phyloP scores from a whole-genome alignment of 2,888 invertebrate species.

The Nyleta sp. region DNA sequence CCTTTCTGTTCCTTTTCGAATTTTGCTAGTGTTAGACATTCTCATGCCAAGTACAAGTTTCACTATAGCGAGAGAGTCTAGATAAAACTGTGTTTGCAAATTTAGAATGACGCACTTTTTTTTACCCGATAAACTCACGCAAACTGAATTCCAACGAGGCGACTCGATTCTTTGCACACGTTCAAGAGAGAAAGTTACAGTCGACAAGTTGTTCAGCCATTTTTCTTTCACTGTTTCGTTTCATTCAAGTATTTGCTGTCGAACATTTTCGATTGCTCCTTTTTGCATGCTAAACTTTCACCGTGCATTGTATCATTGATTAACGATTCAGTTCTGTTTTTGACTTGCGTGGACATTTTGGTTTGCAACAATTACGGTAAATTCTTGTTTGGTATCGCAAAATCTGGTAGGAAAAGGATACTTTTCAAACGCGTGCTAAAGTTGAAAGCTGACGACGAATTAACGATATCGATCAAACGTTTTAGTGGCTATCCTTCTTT shows the following conservation, averaged over 20 bases:
- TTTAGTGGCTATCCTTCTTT: neutral
- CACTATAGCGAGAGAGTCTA: conserved; percentile 29
- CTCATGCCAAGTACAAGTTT: conserved; percentile 9
- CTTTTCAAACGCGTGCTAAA: too few relatives aligned
- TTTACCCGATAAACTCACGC: neutral
- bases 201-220: neutral
- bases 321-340: too few relatives aligned
- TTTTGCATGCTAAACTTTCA: too few relatives aligned
- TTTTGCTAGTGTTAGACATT: conserved; percentile 26
- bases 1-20: neutral
- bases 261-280: too few relatives aligned
- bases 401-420: too few relatives aligned
- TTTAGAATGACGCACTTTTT: conserved; percentile 23
- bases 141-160: neutral
- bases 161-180: neutral
- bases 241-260: too few relatives aligned
- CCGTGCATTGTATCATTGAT: too few relatives aligned
- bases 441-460: neutral
- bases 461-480: neutral
- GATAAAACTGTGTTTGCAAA: conserved; percentile 30
- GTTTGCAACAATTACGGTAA: too few relatives aligned
- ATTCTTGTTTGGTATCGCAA: too few relatives aligned
- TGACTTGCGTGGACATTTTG: too few relatives aligned
- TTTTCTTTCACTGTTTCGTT: too few relatives aligned
- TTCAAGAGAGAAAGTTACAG: neutral